Base-by-base conservation (phyloP, 2,888 invertebrate species). In the Psylliodes chrysocephalus region DNA sequence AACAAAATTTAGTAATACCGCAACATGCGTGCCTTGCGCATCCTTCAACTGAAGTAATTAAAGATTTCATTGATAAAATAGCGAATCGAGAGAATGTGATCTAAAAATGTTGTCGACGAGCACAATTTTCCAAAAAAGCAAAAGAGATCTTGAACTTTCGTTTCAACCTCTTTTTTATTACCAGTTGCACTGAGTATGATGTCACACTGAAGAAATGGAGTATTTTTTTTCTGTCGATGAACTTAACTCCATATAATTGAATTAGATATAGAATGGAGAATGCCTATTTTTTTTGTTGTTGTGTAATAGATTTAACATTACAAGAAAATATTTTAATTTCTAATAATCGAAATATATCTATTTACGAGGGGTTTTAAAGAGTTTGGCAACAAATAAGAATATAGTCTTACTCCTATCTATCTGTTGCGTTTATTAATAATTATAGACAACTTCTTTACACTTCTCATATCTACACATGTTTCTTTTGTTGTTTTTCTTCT, bases 71-170 rank as follows among this genome's bases (percentile, higher is more conserved):
- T 49, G 49, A 49, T 49, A 30, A 47, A 47, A 10, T 47, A 25
- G 25, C 15, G 28, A 30, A 52, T 18, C 19, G 52, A 52, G 52
- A 19, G 35, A 33, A 35, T 18, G 52, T 15, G 18, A 33, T 52
- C 10, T 18, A 52, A 49, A 49, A 47, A 25, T 52, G 15, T 14
- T 14, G 38, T 14, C 5, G 38, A 6, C 12, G 14, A 38, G 5
- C 38, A 38, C 18, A 17, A 42, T 35, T 19, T 35, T 52, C 35
- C 35, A 12, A 52, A 52, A 35, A 17, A 33, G 49, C 17, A 14
- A 51, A 51, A 14, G 33, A 14, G 49, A 51, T 51, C 51, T 52
- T 52, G 35, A 52, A 52, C 33, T 52, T 52, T 33, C 14, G 6
- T 12, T 35, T 35, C 35, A 35, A 35, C 14, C 35, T 35, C 35